Base-by-base conservation (phyloP, 2,113 vertebrate species). In the Epinephelus lanceolatus region DNA sequence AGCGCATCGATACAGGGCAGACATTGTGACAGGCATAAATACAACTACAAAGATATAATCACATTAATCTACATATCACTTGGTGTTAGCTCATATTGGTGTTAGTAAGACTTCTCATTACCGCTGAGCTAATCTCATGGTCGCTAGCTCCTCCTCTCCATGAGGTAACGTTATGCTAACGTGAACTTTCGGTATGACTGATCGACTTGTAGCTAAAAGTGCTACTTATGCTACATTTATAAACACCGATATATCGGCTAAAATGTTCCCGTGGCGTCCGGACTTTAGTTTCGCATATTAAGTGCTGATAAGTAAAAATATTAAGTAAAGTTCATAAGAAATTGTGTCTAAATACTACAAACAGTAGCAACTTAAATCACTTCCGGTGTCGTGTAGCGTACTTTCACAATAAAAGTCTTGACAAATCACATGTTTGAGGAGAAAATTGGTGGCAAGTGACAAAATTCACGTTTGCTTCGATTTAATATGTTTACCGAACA, bases 351-450 rank as follows among this genome's bases (percentile, higher is more conserved):
- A 18, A 76, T 19, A 65, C 69, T 71, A 21, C 27, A 40, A 71
- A 73, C 9, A 59, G 4, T 40, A 68, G 60, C 55, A 71, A 57
- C 30, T 2, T 5, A 1, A 7, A 49, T 6, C 8, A 77, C 65
- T 88, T 92, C 91, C 89, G 80, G 75, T 13, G 7, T 19, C 5
- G 2, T 5, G 10, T 2, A 14, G 2, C 27, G 13, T 15, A 6
- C 21, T 60, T 87, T 87, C 80, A 21, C 17, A 79, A 85, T 83
- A 86, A 86, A 87, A 69, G 57, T 13, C n/a, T 55, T 30, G 30
- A 63, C 12, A 53, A 66, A 17, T 4, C 8, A 6, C 2, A 14
- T 5, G 61, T 27, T 25, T 59, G 25, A 61, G 14, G 11, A 40
- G n/a, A 51, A 59, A 17, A 23, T 56, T 2, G 7, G 11, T n/a